Percentiles rank a stretch among this genome's conserved stretches.
Evolutionary conservation across 2,113 vertebrate species (phyloP).

Genomic region (Thunnus maccoyii): DNA sequence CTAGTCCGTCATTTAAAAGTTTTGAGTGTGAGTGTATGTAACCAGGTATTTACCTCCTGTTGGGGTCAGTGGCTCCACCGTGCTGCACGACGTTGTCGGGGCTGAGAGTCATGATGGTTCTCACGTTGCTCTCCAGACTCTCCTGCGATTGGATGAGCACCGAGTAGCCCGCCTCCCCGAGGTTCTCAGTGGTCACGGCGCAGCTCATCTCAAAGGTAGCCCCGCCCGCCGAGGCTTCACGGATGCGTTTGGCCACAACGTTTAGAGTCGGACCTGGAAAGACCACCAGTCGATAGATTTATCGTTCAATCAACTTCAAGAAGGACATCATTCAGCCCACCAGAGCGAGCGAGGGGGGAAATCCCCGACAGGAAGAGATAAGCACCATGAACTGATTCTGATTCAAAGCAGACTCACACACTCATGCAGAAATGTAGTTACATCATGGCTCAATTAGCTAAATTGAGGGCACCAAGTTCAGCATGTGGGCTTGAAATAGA

Average conservation of each 20-base stretch:
- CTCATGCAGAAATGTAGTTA: conserved; percentile 8
- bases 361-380: conserved; percentile 51
- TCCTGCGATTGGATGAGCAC: conserved; percentile 91
- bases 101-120: conserved; percentile 90
- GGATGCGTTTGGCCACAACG: conserved; percentile 83
- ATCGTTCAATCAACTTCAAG: background rate
- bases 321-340: background rate
- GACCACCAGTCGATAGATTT: background rate
- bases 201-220: conserved; percentile 97
- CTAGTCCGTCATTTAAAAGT: background rate
- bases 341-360: background rate
- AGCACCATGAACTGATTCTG: conserved; percentile 11
- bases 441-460: conserved; percentile 57
- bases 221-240: conserved; percentile 90
- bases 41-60: conserved; percentile 71
- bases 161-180: conserved; percentile 90
- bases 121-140: conserved; percentile 74
- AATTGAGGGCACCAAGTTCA: conserved; percentile 53
- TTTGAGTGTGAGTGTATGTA: background rate
- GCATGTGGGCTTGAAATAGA: conserved; percentile 12
- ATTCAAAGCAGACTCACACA: conserved; percentile 30
- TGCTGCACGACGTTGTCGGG: conserved; percentile 90
- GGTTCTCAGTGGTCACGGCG: conserved; percentile 87
- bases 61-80: conserved; percentile 88
- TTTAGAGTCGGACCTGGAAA: conserved; percentile 69